Conservation (phyloP, 2,888 invertebrate genomes). For the Oscheius sp. region DNA sequence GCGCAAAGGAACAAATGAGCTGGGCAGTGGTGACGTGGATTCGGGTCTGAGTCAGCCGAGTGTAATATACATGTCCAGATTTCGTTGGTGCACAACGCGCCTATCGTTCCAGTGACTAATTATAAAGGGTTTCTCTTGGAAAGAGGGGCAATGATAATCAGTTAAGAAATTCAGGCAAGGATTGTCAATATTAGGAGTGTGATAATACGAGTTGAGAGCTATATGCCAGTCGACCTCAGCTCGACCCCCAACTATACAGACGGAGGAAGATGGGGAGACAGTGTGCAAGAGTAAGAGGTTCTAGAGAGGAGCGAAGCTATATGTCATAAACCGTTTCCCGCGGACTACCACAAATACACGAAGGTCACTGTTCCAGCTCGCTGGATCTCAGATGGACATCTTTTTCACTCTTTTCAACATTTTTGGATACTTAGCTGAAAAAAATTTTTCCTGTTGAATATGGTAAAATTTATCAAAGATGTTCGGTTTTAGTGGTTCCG, state of each 20-base stretch:
- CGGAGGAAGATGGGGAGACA: constrained; percentile 23
- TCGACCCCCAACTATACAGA: constrained; percentile 29
- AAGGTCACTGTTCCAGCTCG: constrained; percentile 30
- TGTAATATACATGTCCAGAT: constrained; percentile 27
- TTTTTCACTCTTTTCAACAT: constrained; percentile 16
- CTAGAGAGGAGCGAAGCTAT: constrained; percentile 24
- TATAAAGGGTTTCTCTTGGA: too few relatives aligned
- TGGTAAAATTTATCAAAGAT: too few relatives aligned
- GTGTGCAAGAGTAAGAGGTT: background rate
- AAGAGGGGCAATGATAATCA: too few relatives aligned
- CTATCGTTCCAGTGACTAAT: constrained; percentile 9
- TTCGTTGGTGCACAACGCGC: constrained; percentile 10
- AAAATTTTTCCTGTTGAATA: too few relatives aligned
- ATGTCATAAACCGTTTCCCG: constrained; percentile 30
- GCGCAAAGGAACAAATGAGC: constrained; percentile 8
- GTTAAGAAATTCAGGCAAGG: too few relatives aligned
- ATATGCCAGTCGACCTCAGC: constrained; percentile 30
- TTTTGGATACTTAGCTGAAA: too few relatives aligned
- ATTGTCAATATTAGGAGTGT: constrained; percentile 5
- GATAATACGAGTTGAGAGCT: constrained; percentile 15
- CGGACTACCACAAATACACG: constrained; percentile 31
- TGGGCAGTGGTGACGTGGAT: constrained; percentile 22
- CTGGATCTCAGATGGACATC: constrained; percentile 21
- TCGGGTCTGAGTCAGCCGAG: constrained; percentile 20
- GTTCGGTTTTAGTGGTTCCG: too few relatives aligned